Evolutionary conservation across 2,797 vertebrate genomes (phyloP), one percentile per base, ranked within the genome.

Genomic region (Leptoclinus maculatus): DNA sequence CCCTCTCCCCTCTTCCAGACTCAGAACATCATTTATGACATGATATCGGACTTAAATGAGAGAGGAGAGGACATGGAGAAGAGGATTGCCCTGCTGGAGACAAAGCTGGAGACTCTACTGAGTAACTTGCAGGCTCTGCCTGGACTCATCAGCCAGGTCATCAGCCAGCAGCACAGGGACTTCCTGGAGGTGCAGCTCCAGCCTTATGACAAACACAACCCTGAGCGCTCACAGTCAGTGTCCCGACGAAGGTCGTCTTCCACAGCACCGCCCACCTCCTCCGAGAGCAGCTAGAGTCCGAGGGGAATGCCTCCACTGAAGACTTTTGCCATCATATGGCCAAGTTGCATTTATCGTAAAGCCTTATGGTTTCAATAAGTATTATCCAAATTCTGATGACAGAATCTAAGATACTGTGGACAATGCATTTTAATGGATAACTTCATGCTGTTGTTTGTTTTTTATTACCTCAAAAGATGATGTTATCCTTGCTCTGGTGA

Each of bases 271-370:
- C 97, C 98, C 91, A 99, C 97, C 92, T 99, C 98, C 96, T 99
- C 98, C 74, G 98, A 99, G 96, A 99, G 98, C 96, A 99, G 98
- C 96, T 99, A 99, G 96, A 97, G 96, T 94, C 95, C 84, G 95
- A 95, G 96, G 93, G 93, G 93, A 96, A 95, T 76, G 89, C 93
- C 96, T 96, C 95, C 96, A 92, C 94, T 95, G 94, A 94, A 96
- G 96, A 97, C 97, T 96, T 97, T 98, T 96, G 98, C 98, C 98
- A 99, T 98, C 97, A 98, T 98, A 99, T 99, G 97, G 98, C 98
- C 95, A 96, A 97, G 97, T 97, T 97, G 97, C 98, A 97, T 98
- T 97, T 98, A 99, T 98, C 97, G 97, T 98, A 99, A 99, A 99
- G 97, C 98, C 98, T 97, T 98, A 98, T 95, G 96, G 96, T 98